Percentiles rank a stretch among this genome's conserved stretches.
Conservation (phyloP, 2,797 vertebrate genomes). For the Phataginus tricuspis region DNA sequence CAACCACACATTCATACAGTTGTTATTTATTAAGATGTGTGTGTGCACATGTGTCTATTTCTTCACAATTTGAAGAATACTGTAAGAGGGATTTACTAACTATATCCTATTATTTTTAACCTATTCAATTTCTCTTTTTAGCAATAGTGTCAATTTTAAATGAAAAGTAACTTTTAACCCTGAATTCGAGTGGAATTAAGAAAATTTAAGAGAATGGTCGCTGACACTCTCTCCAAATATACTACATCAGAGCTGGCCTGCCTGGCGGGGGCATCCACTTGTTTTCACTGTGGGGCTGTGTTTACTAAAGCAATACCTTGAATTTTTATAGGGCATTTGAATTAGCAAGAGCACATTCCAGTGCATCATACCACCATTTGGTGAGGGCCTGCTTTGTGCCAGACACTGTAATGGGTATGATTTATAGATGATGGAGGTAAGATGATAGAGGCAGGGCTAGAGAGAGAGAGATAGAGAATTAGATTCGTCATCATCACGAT, state of each 20-base stretch:
- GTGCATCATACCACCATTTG: neutral
- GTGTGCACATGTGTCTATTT: neutral
- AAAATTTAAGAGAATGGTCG: conserved; percentile 50
- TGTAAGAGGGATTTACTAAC: neutral
- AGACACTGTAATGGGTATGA: neutral
- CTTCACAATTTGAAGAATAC: conserved; percentile 25
- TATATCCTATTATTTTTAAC: neutral
- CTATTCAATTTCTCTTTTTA: neutral
- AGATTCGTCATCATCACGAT: neutral
- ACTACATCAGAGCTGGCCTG: neutral
- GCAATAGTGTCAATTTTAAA: neutral
- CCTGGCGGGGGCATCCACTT: neutral
- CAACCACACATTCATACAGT: neutral
- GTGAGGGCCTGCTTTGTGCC: neutral
- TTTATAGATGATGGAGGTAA: neutral
- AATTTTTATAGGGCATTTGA: neutral
- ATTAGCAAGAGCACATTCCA: neutral
- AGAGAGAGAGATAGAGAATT: neutral
- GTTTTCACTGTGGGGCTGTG: neutral
- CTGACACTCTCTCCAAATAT: neutral
- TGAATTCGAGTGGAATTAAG: conserved; percentile 27
- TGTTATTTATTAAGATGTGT: neutral
- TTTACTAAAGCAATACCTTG: neutral
- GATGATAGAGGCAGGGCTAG: no score
- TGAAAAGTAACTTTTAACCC: neutral